Percentiles rank a stretch among this genome's conserved stretches.
Evolutionary conservation across 1,140 invertebrate species (phyloP).

Genomic region (Pemphigus obesinymphae): DNA sequence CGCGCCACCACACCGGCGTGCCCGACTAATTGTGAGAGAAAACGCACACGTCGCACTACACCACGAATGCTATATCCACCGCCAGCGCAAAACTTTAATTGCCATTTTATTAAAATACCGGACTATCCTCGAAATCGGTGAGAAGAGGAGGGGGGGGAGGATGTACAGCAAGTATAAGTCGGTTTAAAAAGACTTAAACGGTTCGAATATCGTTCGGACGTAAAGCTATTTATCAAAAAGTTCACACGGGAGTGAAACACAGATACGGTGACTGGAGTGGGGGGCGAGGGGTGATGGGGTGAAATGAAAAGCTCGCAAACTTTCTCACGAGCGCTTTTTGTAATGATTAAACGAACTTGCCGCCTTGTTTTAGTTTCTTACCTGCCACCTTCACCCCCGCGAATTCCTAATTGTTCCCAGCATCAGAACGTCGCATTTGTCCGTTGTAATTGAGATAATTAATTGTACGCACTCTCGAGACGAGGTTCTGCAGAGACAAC

Average conservation of each 20-base stretch:
- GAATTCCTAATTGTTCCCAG: constrained; percentile 24
- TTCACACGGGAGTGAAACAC: background rate
- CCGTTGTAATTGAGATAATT: constrained; percentile 31
- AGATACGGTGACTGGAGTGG: background rate
- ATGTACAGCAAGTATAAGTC: too few species aligned
- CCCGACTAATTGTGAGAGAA: constrained; percentile 34
- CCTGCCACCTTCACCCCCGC: constrained; percentile 1
- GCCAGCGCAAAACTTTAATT: background rate
- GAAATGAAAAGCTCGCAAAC: background rate
- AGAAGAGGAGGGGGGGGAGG: background rate
- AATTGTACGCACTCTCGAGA: background rate
- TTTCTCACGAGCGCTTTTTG: constrained; percentile 27
- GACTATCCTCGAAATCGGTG: background rate
- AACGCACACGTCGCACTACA: constrained; percentile 21
- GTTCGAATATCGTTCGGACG: constrained; percentile 36
- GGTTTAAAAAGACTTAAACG: constrained; percentile 38
- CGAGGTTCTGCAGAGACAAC: background rate
- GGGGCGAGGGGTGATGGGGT: background rate
- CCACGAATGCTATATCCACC: background rate
- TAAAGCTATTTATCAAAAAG: constrained; percentile 41
- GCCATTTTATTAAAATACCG: background rate
- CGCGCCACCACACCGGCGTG: background rate
- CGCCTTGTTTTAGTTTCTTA: constrained; percentile 33
- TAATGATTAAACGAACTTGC: constrained; percentile 40
- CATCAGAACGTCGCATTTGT: background rate